Percentiles rank a stretch among this genome's conserved stretches.
These are phyloP conservation scores for Oscheius sp. DNA, from an alignment of 2,888 invertebrate genomes.

Conservation along the genomic window DNA sequence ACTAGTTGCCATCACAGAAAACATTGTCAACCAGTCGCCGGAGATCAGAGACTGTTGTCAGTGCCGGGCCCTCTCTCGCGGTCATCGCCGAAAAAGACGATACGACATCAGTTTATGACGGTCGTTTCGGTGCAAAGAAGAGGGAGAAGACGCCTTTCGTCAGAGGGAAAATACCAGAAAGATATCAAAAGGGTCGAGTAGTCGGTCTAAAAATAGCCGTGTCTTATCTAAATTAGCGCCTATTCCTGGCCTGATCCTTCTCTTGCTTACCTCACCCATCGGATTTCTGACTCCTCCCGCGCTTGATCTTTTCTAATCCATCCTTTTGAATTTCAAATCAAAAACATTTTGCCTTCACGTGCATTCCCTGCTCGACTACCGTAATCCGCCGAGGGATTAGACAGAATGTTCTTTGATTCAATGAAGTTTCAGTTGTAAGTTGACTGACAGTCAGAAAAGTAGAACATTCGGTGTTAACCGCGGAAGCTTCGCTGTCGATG, in stretches of 20 bases:
- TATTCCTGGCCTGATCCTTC: too few relatives aligned
- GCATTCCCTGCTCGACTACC: conserved; percentile 10
- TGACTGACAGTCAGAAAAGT: not conserved
- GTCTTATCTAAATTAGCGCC: too few relatives aligned
- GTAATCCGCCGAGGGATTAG: conserved; percentile 24
- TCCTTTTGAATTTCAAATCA: not conserved
- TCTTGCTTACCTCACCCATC: too few relatives aligned
- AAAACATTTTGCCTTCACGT: conserved; percentile 13
- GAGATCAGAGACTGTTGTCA: conserved; percentile 4
- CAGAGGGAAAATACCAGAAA: too few relatives aligned
- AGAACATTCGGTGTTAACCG: not conserved
- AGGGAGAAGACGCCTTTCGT: too few relatives aligned
- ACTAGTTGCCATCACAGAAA: conserved; percentile 4
- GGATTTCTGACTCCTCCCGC: too few relatives aligned
- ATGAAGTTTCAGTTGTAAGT: not conserved
- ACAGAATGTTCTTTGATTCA: not conserved
- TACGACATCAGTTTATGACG: conserved; percentile 14
- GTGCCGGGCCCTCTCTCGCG: too few relatives aligned
- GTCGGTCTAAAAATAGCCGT: too few relatives aligned
- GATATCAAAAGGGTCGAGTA: too few relatives aligned
- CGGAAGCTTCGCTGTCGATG: not conserved
- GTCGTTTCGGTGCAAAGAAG: conserved; percentile 19
- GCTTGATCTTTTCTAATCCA: not conserved
- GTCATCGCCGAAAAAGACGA: not conserved
- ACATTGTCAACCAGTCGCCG: not conserved